phyloP scores from a whole-genome alignment of 1,140 invertebrate genomes.

The Akabosia matsudoensis region DNA sequence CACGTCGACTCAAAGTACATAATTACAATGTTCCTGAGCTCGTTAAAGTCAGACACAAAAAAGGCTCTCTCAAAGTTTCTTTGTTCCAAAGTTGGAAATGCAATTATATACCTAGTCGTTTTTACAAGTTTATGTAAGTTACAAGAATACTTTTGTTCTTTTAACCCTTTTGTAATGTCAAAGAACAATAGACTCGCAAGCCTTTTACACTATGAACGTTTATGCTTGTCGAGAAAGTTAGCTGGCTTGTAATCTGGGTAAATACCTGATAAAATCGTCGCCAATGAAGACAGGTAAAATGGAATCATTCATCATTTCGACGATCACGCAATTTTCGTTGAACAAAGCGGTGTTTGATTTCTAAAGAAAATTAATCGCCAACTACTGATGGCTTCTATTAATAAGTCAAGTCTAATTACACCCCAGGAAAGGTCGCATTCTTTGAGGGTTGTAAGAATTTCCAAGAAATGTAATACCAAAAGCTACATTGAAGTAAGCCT shows the following conservation, averaged over 20 bases:
- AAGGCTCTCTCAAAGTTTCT: not conserved
- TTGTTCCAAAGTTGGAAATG: too few relatives aligned
- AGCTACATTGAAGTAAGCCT: too few relatives aligned
- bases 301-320: constrained; percentile 16
- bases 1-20: not conserved
- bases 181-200: not conserved
- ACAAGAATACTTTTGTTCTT: too few relatives aligned
- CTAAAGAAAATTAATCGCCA: constrained; percentile 1
- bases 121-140: too few relatives aligned
- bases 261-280: constrained; percentile 22
- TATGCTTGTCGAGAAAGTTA: not conserved
- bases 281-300: not conserved
- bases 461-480: too few relatives aligned
- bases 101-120: too few relatives aligned
- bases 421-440: too few relatives aligned
- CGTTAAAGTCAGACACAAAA: not conserved
- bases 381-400: not conserved
- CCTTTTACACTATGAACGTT: not conserved
- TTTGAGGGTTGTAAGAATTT: too few relatives aligned
- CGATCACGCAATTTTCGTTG: not conserved
- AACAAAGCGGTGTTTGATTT: not conserved
- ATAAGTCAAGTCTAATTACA: too few relatives aligned
- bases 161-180: too few relatives aligned
- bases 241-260: constrained; percentile 3
- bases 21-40: not conserved